A percentile compares a stretch with the other conserved stretches of the same genome.
These are phyloP conservation scores for Lophotis ruficrista DNA, from an alignment of 2,113 vertebrate genomes.

Conservation along the genomic window DNA sequence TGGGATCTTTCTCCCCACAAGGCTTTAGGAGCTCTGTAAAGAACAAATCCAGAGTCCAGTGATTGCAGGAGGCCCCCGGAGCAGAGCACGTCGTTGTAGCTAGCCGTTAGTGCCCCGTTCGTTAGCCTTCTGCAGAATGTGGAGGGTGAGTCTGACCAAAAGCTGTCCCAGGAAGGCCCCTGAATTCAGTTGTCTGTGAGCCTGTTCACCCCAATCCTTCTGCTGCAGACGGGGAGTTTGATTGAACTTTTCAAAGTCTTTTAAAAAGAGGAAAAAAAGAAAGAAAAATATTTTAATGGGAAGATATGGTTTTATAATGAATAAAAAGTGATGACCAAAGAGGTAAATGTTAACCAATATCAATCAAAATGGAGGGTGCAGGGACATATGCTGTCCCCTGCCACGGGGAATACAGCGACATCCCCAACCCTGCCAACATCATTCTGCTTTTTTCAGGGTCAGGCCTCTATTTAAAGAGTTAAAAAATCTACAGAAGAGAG, in stretches of 20 bases:
- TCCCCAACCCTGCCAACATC: not conserved
- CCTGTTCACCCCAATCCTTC: accelerated
- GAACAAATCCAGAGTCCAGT: not conserved
- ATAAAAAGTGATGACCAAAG: not conserved
- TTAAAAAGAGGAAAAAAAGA: not conserved
- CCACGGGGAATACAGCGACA: accelerated
- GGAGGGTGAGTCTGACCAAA: not conserved
- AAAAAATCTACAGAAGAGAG: not conserved
- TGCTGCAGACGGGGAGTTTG: not conserved
- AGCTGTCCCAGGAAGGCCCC: not conserved
- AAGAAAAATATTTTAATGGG: not conserved
- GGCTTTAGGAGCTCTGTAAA: not conserved
- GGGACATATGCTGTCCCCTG: accelerated
- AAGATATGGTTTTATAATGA: not conserved
- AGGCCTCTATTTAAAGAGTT: not conserved
- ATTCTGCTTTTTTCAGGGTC: not conserved
- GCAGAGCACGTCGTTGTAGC: not conserved
- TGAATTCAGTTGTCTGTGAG: too few relatives aligned
- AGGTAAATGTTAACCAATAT: not conserved
- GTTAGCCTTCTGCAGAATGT: accelerated
- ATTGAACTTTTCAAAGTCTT: not conserved
- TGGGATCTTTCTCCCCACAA: not conserved
- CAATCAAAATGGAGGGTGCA: not conserved
- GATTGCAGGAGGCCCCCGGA: not conserved
- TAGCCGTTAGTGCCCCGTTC: too few relatives aligned